phyloP scores from a whole-genome alignment of 2,113 vertebrate genomes.

The Phylloscopus trochiloides region DNA sequence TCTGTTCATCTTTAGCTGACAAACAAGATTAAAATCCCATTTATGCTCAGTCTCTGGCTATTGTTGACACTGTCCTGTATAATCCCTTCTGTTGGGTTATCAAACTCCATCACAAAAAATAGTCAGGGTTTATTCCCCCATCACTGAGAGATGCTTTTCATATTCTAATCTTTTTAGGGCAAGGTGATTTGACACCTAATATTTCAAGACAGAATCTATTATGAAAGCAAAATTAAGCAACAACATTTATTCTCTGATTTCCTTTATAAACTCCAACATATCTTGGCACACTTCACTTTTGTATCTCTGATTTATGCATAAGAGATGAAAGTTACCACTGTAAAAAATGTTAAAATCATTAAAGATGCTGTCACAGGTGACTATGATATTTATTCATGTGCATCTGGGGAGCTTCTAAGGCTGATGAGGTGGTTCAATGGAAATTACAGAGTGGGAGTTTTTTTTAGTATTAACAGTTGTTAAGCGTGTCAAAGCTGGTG shows the following conservation, averaged over 20 bases:
- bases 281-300: slow-evolving; percentile 2
- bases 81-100: not conserved
- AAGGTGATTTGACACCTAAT: slow-evolving; percentile 14
- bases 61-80: not conserved
- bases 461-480: slow-evolving; percentile 1
- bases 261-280: slow-evolving; percentile 26
- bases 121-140: not conserved
- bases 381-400: slow-evolving; percentile 36
- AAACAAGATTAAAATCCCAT: not conserved
- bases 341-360: slow-evolving; percentile 34
- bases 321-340: not conserved
- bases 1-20: not conserved
- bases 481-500: slow-evolving; percentile 25
- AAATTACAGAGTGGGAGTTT: slow-evolving; percentile 14
- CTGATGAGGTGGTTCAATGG: not conserved
- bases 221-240: not conserved
- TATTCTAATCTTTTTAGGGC: not conserved
- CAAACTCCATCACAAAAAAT: not conserved
- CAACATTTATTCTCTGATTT: not conserved
- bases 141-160: not conserved
- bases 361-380: slow-evolving; percentile 41
- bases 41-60: not conserved
- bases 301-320: not conserved
- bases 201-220: slow-evolving; percentile 9
- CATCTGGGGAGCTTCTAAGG: not conserved